phyloP scores from a whole-genome alignment of 1,140 invertebrate genomes.

The Phymastichus coffea region DNA sequence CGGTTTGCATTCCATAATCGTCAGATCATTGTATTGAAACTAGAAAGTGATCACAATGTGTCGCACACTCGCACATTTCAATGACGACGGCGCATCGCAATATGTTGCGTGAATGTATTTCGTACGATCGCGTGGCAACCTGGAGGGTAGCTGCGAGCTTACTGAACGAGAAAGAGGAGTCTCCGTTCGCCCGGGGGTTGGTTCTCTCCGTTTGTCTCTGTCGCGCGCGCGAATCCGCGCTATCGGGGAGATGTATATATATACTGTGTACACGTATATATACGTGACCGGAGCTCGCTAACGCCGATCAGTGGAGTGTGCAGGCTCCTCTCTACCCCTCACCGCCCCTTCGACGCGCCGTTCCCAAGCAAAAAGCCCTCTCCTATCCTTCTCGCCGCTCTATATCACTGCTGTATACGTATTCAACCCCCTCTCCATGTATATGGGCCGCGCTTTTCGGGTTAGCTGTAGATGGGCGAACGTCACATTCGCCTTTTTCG shows the following conservation, averaged over 20 bases:
- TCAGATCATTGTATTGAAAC: too few species aligned
- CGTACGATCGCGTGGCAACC: too few species aligned
- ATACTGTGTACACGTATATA: not conserved
- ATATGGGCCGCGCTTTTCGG: not conserved
- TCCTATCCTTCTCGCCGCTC: not conserved
- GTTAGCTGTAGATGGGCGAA: too few species aligned
- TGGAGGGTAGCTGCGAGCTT: constrained; percentile 18
- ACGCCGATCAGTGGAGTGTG: constrained; percentile 37
- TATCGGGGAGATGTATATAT: not conserved
- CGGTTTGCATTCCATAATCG: too few species aligned
- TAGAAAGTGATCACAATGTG: too few species aligned
- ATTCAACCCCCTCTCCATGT: not conserved
- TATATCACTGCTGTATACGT: not conserved
- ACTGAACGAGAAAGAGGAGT: too few species aligned
- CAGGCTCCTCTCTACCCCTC: not conserved
- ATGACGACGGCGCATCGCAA: too few species aligned
- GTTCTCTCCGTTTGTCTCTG: too few species aligned
- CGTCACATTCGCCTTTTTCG: not conserved
- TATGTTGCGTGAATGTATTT: too few species aligned
- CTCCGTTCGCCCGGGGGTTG: too few species aligned
- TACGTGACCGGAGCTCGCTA: constrained; percentile 40
- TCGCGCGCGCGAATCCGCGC: not conserved
- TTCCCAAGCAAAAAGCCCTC: too few species aligned
- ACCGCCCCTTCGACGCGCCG: not conserved
- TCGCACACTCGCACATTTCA: too few species aligned